Evolutionary conservation across 2,888 invertebrate species (phyloP), one percentile per base, ranked within the genome.

Genomic region (Clunio marinus): DNA sequence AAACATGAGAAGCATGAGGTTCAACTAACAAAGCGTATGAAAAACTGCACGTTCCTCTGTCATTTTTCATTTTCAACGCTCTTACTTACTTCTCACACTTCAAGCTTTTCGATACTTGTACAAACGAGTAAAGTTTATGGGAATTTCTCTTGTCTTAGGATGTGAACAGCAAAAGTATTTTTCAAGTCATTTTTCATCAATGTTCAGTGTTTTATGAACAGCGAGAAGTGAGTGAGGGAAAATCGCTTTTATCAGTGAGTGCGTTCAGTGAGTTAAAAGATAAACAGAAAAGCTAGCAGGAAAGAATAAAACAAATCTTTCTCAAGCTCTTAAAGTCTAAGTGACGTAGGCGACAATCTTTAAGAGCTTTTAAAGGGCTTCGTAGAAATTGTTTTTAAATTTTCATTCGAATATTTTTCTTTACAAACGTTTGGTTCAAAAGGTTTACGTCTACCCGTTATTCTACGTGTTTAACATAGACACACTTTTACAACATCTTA

Each of bases 41-140:
- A 58, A 58, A 58, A 58, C 27, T 41, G 62, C 62, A 62, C 62
- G 62, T 62, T 4, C 24, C 37, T 62, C 37, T 13, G 37, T 41
- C 62, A 62, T 62, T 62, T 62, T 41, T 62, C 62, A 62, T 32
- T 17, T 5, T 15, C 13, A 32, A 1, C 51, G 22, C 17, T 51
- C 17, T 3, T 22, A 13, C 22, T 51, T n/a, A 22, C 51, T 22
- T 51, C 10, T 41, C 15, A 41, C 41, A 41, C 41, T n/a, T 17
- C 17, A 4, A 45, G 45, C 45, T 45, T 45, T 15, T 4, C 51
- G 51, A 51, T 8, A 51, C 22, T 51, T 22, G 51, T 51, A 13
- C 51, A 10, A 15, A 10, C n/a, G 41, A 51, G 51, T 51, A 51
- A 45, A 51, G 20, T 51, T 51, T 51, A 51, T 51, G 51, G 7